Percentiles rank a stretch among this genome's conserved stretches.
These are phyloP conservation scores for Melipona bicolor DNA, from an alignment of 2,888 invertebrate species.

Conservation along the genomic window DNA sequence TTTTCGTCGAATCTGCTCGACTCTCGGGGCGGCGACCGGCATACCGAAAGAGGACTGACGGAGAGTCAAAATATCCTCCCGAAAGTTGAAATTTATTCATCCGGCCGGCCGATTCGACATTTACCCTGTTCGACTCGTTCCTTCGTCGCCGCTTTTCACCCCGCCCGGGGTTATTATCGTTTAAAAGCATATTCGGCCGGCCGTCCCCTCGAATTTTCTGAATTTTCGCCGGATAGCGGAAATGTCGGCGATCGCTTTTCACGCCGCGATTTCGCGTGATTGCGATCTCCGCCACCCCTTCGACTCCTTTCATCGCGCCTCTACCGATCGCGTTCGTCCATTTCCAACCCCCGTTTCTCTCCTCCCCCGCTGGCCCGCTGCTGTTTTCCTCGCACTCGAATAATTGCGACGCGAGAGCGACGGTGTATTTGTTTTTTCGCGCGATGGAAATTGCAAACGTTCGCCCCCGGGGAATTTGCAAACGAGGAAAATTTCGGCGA, in stretches of 20 bases:
- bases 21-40: not conserved
- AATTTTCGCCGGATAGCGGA: slow-evolving; percentile 49
- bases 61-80: slow-evolving; percentile 32
- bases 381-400: not conserved
- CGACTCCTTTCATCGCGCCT: not conserved
- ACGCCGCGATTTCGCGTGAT: slow-evolving; percentile 64
- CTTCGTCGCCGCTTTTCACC: slow-evolving; percentile 32
- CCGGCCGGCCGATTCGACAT: slow-evolving; percentile 25
- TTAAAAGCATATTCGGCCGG: slow-evolving; percentile 49
- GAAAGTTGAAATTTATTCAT: slow-evolving; percentile 47
- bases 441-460: no score
- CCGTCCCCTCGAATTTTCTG: slow-evolving; percentile 21
- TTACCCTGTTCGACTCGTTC: slow-evolving; percentile 29
- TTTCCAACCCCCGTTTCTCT: not conserved
- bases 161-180: slow-evolving; percentile 43
- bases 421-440: not conserved
- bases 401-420: not conserved
- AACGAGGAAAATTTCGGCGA: not conserved
- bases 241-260: slow-evolving; percentile 63
- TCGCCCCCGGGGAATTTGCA: no score
- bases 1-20: slow-evolving; percentile 12
- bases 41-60: not conserved
- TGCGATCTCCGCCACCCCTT: slow-evolving; percentile 55
- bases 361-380: not conserved
- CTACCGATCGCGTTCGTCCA: not conserved